Base-by-base conservation (phyloP, 2,113 vertebrate species). In the Pholis gunnellus region DNA sequence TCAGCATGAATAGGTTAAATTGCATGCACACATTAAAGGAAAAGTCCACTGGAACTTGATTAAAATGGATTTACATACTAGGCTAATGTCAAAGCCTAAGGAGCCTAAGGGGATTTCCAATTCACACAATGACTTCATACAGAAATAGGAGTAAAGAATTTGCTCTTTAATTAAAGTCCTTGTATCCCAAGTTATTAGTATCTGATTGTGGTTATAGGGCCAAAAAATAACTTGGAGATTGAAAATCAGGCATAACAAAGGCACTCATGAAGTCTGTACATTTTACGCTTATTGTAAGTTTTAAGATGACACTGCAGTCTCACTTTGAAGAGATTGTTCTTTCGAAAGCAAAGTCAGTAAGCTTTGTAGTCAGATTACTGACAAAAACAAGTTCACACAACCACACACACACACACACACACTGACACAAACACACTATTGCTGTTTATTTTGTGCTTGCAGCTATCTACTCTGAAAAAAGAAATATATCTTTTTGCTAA, bases 21-120 rank as follows among this genome's bases (percentile, higher is more conserved):
- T 79, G 46, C 20, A 38, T 13, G 25, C n/a, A 79, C 20, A 73
- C 25, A 71, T 75, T 69, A 40, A 84, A 80, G 25, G 10, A 50
- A 79, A 83, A 82, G 52, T 63, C 42, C n/a, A 79, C 29, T 70
- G 63, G 29, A 85, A 84, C 63, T 72, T 81, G 78, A 93, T 91
- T 89, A 86, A 88, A 90, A 85, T 81, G 76, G 81, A 88, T 94
- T 90, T 88, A 78, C 1, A n/a, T 74, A 36, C 57, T 4, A 36
- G 71, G 64, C 82, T 89, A 54, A 86, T 90, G 78, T 88, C 79
- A 70, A 67, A 78, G 42, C 14, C 79, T 80, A 86, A 87, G 74
- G 72, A 34, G 56, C 79, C 82, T 72, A 0, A 42, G 65, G 88
- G 86, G 76, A 83, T 85, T 89, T 87, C 69, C 61, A 68, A 74